These are phyloP conservation scores for Crocodylus rhombifer DNA, from an alignment of 2,797 vertebrate genomes.

Conservation along the genomic window DNA sequence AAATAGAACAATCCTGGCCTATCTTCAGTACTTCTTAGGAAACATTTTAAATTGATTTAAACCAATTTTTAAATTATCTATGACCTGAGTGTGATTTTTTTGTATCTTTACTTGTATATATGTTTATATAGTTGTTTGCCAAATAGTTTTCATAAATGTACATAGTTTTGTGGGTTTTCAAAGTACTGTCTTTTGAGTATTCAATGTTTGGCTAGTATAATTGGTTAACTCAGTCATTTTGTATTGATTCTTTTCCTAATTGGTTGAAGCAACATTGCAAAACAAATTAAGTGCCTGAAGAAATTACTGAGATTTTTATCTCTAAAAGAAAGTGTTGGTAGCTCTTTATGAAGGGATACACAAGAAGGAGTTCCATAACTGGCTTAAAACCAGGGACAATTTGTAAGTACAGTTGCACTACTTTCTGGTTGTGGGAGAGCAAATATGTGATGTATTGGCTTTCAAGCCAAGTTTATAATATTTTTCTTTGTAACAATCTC, in stretches of 20 bases:
- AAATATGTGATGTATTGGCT: neutral
- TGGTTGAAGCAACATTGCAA: neutral
- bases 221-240: neutral
- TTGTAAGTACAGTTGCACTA: neutral
- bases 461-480: neutral
- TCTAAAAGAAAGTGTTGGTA: neutral
- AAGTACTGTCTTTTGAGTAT: neutral
- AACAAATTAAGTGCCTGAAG: neutral
- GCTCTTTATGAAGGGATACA: neutral
- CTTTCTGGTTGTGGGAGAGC: neutral
- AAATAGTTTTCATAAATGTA: neutral
- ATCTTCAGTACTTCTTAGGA: too few species aligned
- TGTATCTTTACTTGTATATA: neutral
- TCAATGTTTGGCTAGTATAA: fast-evolving
- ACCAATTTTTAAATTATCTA: neutral
- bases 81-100: neutral
- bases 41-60: too few species aligned
- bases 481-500: neutral
- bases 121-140: neutral
- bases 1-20: too few species aligned
- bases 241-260: neutral
- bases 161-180: neutral
- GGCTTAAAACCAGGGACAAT: neutral
- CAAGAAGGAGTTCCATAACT: neutral
- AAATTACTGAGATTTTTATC: neutral